Base-by-base conservation (phyloP, 2,888 invertebrate species). In the Holacanthella duospinosa region DNA sequence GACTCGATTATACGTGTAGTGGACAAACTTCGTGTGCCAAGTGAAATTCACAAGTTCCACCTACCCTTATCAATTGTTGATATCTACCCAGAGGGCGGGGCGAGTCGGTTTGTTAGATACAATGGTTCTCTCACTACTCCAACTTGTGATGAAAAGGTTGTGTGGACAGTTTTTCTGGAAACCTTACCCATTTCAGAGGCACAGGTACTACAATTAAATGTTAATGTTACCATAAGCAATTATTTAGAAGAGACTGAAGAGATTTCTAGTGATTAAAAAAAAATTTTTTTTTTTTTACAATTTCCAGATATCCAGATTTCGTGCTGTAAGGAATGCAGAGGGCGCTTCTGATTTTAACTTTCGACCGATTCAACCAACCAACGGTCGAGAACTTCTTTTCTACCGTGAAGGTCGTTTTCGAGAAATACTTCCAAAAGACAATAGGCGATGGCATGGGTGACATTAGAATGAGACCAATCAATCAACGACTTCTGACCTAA, bases 301-400 rank as follows among this genome's bases (percentile, higher is more conserved):
- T n/a, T n/a, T n/a, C n/a, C n/a, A n/a, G n/a, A 43, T 43, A n/a
- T 16, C 12, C 43, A 12, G 43, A 25, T 53, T 53, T n/a, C 54
- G 54, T 6, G n/a, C 9, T n/a, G 6, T 53, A n/a, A 6, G 54
- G 54, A 53, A 53, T 25, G 54, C 6, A 6, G 57, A 29, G n/a
- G 57, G 29, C 12, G 26, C 25, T n/a, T 56, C 29, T n/a, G 57
- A 56, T 25, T 28, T 56, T 12, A 56, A 56, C n/a, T 56, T 28
- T n/a, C 26, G 57, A 28, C 57, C 57, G n/a, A 6, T 56, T 25
- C 57, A 56, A 26, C 57, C 57, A n/a, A 9, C 25, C 16, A 9
- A 56, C 25, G 57, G 57, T 6, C 26, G 57, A n/a, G 25, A 28
- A 28, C 6, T 56, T 12, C 6, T 16, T 6, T 24, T 53, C 6